These are phyloP conservation scores for Merluccius polli DNA, from an alignment of 2,797 vertebrate species.

Conservation along the genomic window DNA sequence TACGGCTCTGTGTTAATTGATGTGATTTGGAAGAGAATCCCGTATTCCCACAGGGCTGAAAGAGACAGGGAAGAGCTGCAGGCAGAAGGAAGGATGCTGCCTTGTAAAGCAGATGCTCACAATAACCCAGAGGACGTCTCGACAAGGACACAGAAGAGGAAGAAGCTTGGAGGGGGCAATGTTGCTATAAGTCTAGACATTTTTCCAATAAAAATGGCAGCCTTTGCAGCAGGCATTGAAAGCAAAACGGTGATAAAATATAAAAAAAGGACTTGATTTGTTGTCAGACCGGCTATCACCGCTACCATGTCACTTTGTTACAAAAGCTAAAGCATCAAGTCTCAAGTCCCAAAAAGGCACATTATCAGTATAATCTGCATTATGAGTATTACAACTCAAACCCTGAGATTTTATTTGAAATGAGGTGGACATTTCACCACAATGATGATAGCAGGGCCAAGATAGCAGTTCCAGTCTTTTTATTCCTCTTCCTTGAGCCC, in stretches of 20 bases:
- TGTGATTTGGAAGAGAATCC: slow-evolving; percentile 65
- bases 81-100: slow-evolving; percentile 54
- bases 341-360: too few relatives aligned
- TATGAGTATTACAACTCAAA: too few relatives aligned
- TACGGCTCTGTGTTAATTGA: slow-evolving; percentile 69
- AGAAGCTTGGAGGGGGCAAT: neutral
- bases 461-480: slow-evolving; percentile 52
- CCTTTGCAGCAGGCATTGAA: neutral
- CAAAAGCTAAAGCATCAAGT: neutral
- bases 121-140: slow-evolving; percentile 35
- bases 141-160: slow-evolving; percentile 30
- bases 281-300: neutral
- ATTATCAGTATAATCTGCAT: neutral
- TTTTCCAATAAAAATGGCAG: neutral
- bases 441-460: slow-evolving; percentile 34
- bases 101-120: slow-evolving; percentile 71
- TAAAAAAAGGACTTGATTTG: neutral
- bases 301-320: neutral
- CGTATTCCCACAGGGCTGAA: slow-evolving; percentile 58
- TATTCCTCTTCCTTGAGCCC: slow-evolving; percentile 54
- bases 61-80: slow-evolving; percentile 53
- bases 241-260: neutral
- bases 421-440: slow-evolving; percentile 19
- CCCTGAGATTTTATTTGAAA: slow-evolving; percentile 24
- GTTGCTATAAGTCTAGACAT: neutral